Conservation (phyloP, 2,888 invertebrate genomes). For the Dicyrtoma fusca region DNA sequence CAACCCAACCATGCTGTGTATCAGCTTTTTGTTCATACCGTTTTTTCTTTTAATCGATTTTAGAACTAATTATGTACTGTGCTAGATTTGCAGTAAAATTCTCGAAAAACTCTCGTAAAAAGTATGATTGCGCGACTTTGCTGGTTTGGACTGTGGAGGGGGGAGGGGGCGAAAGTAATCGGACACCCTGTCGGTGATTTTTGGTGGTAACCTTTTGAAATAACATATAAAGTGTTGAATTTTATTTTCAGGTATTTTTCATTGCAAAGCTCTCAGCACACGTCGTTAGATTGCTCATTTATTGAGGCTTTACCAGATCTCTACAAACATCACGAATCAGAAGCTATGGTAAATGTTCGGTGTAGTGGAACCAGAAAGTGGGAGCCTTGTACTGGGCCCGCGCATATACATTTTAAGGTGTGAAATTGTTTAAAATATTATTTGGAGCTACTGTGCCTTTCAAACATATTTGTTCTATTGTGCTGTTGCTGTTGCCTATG, state of each 20-base stretch:
- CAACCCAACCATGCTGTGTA: no score
- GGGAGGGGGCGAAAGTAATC: no score
- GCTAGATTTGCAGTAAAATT: no score
- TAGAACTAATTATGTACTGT: no score
- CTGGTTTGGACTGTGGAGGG: no score
- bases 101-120: no score
- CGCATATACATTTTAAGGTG: constrained; percentile 56
- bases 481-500: background rate
- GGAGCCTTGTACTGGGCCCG: constrained; percentile 66
- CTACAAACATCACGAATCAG: constrained; percentile 64
- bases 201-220: no score
- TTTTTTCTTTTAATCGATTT: no score
- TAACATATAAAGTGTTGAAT: no score
- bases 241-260: constrained; percentile 65
- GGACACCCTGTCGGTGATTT: no score
- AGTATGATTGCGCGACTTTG: no score
- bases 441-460: background rate
- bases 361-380: constrained; percentile 60
- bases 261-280: constrained; percentile 68
- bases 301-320: constrained; percentile 67
- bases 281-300: constrained; percentile 69
- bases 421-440: constrained; percentile 59
- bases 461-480: background rate
- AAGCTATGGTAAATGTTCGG: constrained; percentile 64
- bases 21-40: no score